Base-by-base conservation (phyloP, 2,113 vertebrate genomes). In the Hucho hucho region DNA sequence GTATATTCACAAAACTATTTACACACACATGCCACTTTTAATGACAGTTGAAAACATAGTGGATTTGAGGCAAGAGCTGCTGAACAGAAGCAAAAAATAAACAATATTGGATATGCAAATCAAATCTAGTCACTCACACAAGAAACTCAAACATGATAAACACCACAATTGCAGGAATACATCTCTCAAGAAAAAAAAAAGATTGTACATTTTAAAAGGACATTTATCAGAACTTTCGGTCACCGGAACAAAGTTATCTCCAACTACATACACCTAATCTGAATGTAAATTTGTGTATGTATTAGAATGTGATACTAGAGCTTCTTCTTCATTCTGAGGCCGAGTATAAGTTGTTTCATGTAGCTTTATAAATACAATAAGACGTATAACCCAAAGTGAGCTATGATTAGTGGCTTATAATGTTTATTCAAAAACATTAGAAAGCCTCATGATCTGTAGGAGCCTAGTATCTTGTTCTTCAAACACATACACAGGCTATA, bases 1-100 rank as follows among this genome's bases (percentile, higher is more conserved):
- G 92, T 91, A 94, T 96, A 95, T 96, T 95, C 95, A 97, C 95
- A 95, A 79, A 91, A 92, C 89, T 98, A 97, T 98, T 92, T 98
- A 97, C 96, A 96, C 83, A 92, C 84, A 91, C 90, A 90, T 92
- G 95, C 94, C 95, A 92, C 91, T 92, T 93, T 81, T 90, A 88
- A 92, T 87, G 91, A 95, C 94, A 93, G 93, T 93, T 94, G 94
- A 93, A 93, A 94, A 95, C 89, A 92, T 92, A 93, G 95, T 92
- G 92, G 77, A 81, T 94, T 91, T 93, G 93, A 95, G 94, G 95
- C 95, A 92, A 87, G 89, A 94, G 90, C 94, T 93, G 94, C 94
- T 92, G 87, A 91, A 94, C 90, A 94, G 89, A 86, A 77, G 61
- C 89, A 84, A 94, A 90, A 93, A 93, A 95, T 95, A 95, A 90